phyloP scores from a whole-genome alignment of 1,140 invertebrate genomes.

The Drosophila sturtevanti region DNA sequence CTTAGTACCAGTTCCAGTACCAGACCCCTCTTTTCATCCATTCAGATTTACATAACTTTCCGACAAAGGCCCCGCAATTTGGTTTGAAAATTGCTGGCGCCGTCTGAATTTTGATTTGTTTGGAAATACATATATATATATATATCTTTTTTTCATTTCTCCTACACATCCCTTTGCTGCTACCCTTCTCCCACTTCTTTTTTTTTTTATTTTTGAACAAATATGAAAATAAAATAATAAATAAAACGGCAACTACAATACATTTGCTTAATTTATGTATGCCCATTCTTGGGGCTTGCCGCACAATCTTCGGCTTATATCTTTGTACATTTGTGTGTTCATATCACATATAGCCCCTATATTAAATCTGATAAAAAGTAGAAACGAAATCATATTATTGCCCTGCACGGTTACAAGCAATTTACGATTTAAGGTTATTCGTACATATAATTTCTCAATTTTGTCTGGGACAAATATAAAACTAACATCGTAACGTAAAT shows the following conservation, averaged over 20 bases:
- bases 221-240: constrained; percentile 77
- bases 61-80: constrained; percentile 62
- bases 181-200: neutral
- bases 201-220: constrained; percentile 26
- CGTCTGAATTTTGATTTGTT: constrained; percentile 74
- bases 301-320: neutral
- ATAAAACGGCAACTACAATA: constrained; percentile 39
- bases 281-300: constrained; percentile 26
- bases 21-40: constrained; percentile 46
- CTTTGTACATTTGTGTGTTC: constrained; percentile 12
- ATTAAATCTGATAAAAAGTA: constrained; percentile 58
- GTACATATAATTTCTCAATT: constrained; percentile 63
- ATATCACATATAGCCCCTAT: constrained; percentile 56
- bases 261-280: constrained; percentile 22
- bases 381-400: constrained; percentile 47
- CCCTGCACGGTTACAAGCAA: constrained; percentile 67
- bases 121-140: constrained; percentile 20
- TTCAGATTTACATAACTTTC: constrained; percentile 70
- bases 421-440: constrained; percentile 73
- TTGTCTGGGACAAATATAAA: neutral
- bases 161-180: neutral
- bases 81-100: constrained; percentile 63
- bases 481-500: neutral
- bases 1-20: constrained; percentile 27
- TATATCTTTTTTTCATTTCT: too few relatives aligned